Percentiles rank a stretch among this genome's conserved stretches.
These are phyloP conservation scores for Sinhomidia bicolor DNA, from an alignment of 2,888 invertebrate species.

Conservation along the genomic window DNA sequence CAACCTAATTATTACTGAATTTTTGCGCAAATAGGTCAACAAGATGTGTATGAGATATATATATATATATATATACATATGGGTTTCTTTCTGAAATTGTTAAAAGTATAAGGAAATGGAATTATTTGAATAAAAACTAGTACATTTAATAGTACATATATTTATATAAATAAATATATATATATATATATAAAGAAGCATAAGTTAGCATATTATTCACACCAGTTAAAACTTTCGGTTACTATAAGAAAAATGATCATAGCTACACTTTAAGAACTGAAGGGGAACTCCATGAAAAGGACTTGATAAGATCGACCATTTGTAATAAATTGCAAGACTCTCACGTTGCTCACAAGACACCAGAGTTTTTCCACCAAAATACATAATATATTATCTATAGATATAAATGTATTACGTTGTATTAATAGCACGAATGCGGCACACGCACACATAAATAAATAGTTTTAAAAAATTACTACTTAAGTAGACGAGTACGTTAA, in stretches of 20 bases:
- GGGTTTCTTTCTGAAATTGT: background rate
- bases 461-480: background rate
- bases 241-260: background rate
- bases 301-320: conserved; percentile 61
- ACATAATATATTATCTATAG: conserved; percentile 57
- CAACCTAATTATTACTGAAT: background rate
- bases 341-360: conserved; percentile 78
- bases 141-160: too few species aligned
- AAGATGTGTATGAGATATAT: background rate
- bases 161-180: too few species aligned
- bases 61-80: background rate
- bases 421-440: conserved; percentile 1
- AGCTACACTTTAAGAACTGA: conserved; percentile 60
- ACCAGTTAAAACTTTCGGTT: conserved; percentile 18
- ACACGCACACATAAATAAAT: conserved; percentile 25
- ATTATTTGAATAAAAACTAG: background rate
- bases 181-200: conserved; percentile 52
- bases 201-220: conserved; percentile 44
- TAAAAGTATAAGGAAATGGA: background rate
- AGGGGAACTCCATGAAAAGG: conserved; percentile 69
- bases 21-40: background rate
- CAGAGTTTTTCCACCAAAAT: conserved; percentile 80
- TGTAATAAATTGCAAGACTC: conserved; percentile 73
- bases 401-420: background rate
- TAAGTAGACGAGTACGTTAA: conserved; percentile 7